phyloP scores from a whole-genome alignment of 1,140 invertebrate species.

The Drosophila bocqueti region DNA sequence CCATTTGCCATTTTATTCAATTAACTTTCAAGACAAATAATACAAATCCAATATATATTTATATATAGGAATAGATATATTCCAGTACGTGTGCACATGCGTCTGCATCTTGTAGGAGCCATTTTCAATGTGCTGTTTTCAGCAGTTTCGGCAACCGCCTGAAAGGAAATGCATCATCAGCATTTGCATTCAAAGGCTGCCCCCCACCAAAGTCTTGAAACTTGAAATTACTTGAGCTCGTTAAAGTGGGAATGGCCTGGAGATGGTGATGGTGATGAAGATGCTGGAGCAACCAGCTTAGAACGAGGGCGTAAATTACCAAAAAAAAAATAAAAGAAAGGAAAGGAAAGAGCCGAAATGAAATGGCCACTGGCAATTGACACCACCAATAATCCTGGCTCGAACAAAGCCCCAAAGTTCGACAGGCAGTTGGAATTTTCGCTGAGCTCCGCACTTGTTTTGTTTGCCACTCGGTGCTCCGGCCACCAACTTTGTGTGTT shows the following conservation, averaged over 20 bases:
- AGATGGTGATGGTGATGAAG: conserved; percentile 23
- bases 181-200: conserved; percentile 71
- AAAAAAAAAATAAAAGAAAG: conserved; percentile 37
- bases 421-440: conserved; percentile 64
- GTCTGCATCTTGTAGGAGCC: conserved; percentile 63
- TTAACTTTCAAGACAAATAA: conserved; percentile 81
- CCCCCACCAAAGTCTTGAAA: conserved; percentile 46
- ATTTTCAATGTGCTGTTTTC: conserved; percentile 75
- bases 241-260: conserved; percentile 40
- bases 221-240: conserved; percentile 75
- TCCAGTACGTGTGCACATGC: conserved; percentile 12
- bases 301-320: conserved; percentile 70
- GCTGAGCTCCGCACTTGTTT: conserved; percentile 73
- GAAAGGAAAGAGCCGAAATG: conserved; percentile 28
- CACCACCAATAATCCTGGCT: conserved; percentile 74
- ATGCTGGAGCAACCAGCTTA: conserved; percentile 1
- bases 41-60: conserved; percentile 67
- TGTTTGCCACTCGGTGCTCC: conserved; percentile 48
- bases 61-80: conserved; percentile 15
- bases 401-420: conserved; percentile 57
- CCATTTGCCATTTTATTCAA: conserved; percentile 81
- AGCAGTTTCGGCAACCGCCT: conserved; percentile 60
- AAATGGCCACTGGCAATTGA: conserved; percentile 82
- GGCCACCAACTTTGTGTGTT: conserved; percentile 29
- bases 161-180: conserved; percentile 78